phyloP scores from a whole-genome alignment of 2,888 invertebrate genomes.

The Cactoblastis cactorum region DNA sequence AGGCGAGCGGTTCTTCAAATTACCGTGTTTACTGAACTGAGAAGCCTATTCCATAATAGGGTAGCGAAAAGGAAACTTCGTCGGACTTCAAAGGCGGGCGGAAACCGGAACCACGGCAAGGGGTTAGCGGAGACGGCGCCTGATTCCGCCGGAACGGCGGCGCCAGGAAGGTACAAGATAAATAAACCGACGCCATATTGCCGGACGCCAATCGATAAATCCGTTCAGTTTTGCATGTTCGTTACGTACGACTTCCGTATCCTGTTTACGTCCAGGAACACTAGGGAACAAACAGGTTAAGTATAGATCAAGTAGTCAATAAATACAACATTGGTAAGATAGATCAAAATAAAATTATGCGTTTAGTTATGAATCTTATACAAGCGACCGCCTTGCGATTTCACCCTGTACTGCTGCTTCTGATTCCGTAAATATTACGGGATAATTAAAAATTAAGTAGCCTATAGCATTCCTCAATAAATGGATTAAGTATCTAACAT shows the following conservation, averaged over 20 bases:
- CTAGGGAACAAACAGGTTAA: constrained; percentile 15
- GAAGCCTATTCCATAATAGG: constrained; percentile 42
- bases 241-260: constrained; percentile 68
- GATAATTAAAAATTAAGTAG: no score
- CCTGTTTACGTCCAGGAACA: constrained; percentile 59
- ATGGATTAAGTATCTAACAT: no score
- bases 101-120: constrained; percentile 77
- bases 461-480: no score
- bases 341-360: no score
- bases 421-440: no score
- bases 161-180: constrained; percentile 76
- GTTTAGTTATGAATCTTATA: no score
- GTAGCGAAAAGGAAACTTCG: constrained; percentile 53
- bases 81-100: constrained; percentile 65
- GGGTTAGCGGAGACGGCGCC: constrained; percentile 75
- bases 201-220: constrained; percentile 71
- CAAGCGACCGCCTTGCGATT: no score
- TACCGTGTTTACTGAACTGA: constrained; percentile 38
- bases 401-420: no score
- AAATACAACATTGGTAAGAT: no score
- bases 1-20: constrained; percentile 21
- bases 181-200: constrained; percentile 74
- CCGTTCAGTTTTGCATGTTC: constrained; percentile 70
- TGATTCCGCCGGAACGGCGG: constrained; percentile 74
- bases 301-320: background rate